These are phyloP conservation scores for Salpingus planirostris DNA, from an alignment of 2,888 invertebrate species.

Conservation along the genomic window DNA sequence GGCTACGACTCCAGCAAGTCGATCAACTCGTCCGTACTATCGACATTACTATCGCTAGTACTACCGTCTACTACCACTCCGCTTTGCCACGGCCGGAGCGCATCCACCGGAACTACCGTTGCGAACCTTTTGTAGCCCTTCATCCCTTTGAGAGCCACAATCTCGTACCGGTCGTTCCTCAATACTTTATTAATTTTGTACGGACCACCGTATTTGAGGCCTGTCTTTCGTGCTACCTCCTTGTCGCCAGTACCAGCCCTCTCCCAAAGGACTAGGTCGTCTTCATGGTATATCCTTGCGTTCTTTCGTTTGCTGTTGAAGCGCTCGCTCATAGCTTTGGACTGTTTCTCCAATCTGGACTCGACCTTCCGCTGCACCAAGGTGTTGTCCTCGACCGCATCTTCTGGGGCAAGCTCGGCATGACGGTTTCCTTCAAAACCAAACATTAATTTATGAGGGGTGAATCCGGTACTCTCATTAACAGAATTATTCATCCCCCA, in stretches of 20 bases:
- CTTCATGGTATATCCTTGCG: slow-evolving; percentile 3
- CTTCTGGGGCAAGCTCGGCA: neutral
- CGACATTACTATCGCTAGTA: slow-evolving; percentile 7
- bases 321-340: slow-evolving; percentile 1
- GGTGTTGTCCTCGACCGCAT: neutral
- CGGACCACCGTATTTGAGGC: slow-evolving; percentile 16
- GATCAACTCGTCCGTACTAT: slow-evolving; percentile 1
- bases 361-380: neutral
- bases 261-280: slow-evolving; percentile 13
- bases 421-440: neutral
- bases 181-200: slow-evolving; percentile 13
- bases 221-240: slow-evolving; percentile 14
- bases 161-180: slow-evolving; percentile 16
- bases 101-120: slow-evolving; percentile 8
- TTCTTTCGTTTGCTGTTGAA: slow-evolving; percentile 3
- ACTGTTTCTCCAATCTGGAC: neutral
- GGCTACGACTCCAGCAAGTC: neutral
- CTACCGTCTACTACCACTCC: slow-evolving; percentile 4
- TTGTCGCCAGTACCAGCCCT: slow-evolving; percentile 7
- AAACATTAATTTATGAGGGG: neutral
- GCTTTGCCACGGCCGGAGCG: slow-evolving; percentile 4
- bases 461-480: slow-evolving; percentile 1
- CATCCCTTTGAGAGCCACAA: slow-evolving; percentile 14
- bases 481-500: neutral
- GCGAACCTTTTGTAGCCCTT: slow-evolving; percentile 10